Conservation (phyloP, 2,888 invertebrate genomes). For the Acronicta psi region DNA sequence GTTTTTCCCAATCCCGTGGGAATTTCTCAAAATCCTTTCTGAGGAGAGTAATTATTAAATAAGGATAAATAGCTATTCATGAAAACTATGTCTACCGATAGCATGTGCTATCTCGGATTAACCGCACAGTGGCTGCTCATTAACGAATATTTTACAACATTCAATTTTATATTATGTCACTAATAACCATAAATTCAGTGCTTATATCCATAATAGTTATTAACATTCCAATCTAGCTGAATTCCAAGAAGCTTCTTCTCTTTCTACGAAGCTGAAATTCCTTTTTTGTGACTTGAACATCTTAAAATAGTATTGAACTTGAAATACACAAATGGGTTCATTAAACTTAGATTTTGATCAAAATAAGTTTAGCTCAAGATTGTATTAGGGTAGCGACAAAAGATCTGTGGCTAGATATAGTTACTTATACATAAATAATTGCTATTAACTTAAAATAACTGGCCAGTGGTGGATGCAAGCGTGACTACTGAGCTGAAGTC, state of each 20-base stretch:
- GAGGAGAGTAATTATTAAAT: too few species aligned
- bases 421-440: too few species aligned
- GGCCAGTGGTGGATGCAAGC: background rate
- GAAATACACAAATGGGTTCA: background rate
- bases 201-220: background rate
- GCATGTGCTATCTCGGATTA: too few species aligned
- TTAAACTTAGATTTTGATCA: background rate
- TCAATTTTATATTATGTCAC: too few species aligned
- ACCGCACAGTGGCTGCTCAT: too few species aligned
- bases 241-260: slow-evolving; percentile 6
- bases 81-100: too few species aligned
- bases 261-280: slow-evolving; percentile 4
- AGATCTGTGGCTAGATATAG: too few species aligned
- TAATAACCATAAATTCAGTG: background rate
- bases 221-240: background rate
- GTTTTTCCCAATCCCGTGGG: too few species aligned
- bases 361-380: background rate
- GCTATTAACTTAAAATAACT: background rate
- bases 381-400: background rate
- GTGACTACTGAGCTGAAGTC: too few species aligned
- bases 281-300: slow-evolving; percentile 5
- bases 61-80: too few species aligned
- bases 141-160: too few species aligned
- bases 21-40: too few species aligned
- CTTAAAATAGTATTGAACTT: background rate